Conservation (phyloP, 2,888 invertebrate species). For the Noctua janthina region DNA sequence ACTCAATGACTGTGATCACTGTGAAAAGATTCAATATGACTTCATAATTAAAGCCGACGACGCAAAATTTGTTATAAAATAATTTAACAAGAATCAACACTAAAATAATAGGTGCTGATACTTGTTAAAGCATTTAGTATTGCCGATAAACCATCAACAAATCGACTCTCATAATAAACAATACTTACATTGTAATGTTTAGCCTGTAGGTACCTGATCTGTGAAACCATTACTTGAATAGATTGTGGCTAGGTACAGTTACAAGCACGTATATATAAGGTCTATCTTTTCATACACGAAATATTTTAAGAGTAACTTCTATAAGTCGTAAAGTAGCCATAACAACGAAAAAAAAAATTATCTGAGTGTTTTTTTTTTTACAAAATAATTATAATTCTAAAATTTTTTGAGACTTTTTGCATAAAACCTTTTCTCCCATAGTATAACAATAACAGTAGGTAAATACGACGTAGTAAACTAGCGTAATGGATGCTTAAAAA, state of each 20-base stretch:
- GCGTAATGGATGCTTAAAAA: no score
- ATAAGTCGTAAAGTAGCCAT: no score
- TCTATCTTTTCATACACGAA: no score
- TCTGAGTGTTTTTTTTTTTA: no score
- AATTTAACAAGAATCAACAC: background rate
- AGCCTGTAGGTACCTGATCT: slow-evolving; percentile 25
- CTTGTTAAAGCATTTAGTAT: slow-evolving; percentile 2
- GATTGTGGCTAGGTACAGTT: slow-evolving; percentile 11
- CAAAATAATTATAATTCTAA: no score
- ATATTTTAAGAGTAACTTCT: no score
- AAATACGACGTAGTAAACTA: no score
- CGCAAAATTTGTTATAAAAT: background rate
- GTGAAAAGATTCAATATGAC: background rate
- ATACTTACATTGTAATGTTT: slow-evolving; percentile 30
- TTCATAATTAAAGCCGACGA: background rate
- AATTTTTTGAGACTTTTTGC: no score
- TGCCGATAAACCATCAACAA: slow-evolving; percentile 16
- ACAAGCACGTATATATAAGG: background rate
- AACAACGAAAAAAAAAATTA: no score
- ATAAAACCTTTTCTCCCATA: no score
- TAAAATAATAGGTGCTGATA: background rate
- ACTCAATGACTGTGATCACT: background rate
- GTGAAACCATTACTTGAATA: slow-evolving; percentile 41
- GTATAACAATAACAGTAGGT: no score
- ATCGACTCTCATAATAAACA: slow-evolving; percentile 5